These are phyloP conservation scores for Eumaeus atala DNA, from an alignment of 1,140 invertebrate genomes.

Conservation along the genomic window DNA sequence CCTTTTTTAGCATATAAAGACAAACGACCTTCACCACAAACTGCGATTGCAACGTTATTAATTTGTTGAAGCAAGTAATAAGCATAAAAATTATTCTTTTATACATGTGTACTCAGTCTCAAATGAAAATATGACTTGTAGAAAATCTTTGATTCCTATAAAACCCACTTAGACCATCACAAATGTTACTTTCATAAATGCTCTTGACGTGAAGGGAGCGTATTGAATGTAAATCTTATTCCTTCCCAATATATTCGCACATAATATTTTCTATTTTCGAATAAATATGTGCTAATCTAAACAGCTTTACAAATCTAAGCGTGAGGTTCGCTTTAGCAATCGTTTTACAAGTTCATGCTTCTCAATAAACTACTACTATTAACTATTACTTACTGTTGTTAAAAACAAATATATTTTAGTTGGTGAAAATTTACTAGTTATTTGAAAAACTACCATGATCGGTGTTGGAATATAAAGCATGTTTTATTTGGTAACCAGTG, in stretches of 20 bases:
- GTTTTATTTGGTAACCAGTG: constrained; percentile 31
- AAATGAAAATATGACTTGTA: background rate
- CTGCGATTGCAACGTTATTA: no score
- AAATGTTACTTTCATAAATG: constrained; percentile 1
- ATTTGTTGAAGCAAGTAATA: no score
- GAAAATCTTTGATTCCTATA: background rate
- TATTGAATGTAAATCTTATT: constrained; percentile 5
- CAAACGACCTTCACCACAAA: no score
- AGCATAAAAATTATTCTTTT: no score
- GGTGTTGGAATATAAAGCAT: background rate
- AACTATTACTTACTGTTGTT: background rate
- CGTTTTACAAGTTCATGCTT: background rate
- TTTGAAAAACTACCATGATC: background rate
- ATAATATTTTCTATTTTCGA: constrained; percentile 6
- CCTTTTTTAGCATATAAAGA: no score
- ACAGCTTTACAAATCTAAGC: constrained; percentile 1
- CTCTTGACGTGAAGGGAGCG: background rate
- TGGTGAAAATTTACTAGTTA: background rate
- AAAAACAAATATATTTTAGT: background rate
- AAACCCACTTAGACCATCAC: background rate
- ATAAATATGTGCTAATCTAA: constrained; percentile 1
- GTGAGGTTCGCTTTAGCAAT: constrained; percentile 1
- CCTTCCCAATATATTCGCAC: background rate
- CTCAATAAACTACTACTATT: background rate
- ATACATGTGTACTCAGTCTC: no score